These are phyloP conservation scores for Rhagophthalmus giganteus DNA, from an alignment of 2,888 invertebrate genomes.

Conservation along the genomic window DNA sequence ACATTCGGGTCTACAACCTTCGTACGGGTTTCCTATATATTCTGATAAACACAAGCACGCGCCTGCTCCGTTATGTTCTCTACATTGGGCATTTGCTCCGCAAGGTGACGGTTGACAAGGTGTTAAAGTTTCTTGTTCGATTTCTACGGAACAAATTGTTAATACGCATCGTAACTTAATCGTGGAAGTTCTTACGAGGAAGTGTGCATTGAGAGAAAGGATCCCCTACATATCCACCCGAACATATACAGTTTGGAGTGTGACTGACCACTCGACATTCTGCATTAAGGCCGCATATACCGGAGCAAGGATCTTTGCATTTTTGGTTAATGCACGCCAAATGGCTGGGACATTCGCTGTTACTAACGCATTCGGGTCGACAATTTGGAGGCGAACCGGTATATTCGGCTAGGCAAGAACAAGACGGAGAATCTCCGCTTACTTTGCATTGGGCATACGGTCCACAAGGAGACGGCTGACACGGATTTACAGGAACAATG, in stretches of 20 bases:
- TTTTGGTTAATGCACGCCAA: constrained; percentile 74
- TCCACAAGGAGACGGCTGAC: constrained; percentile 58
- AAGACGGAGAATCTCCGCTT: constrained; percentile 58
- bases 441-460: constrained; percentile 56
- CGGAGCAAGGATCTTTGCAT: constrained; percentile 74
- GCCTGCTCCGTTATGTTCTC: constrained; percentile 66
- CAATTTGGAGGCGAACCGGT: constrained; percentile 58
- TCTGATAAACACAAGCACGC: constrained; percentile 70
- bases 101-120: constrained; percentile 71
- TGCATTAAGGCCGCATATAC: constrained; percentile 72
- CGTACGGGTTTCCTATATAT: constrained; percentile 77
- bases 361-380: constrained; percentile 71
- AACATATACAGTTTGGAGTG: constrained; percentile 65
- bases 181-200: too few species aligned
- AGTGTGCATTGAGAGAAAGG: constrained; percentile 69
- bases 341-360: constrained; percentile 70
- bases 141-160: too few species aligned
- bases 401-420: constrained; percentile 57
- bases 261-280: constrained; percentile 77
- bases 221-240: constrained; percentile 68
- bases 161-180: too few species aligned
- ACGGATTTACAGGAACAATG: constrained; percentile 53
- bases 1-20: constrained; percentile 77
- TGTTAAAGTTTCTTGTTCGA: constrained; percentile 60
- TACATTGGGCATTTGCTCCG: constrained; percentile 69